phyloP scores from a whole-genome alignment of 1,140 invertebrate species.

The Sweltsa coloradensis region DNA sequence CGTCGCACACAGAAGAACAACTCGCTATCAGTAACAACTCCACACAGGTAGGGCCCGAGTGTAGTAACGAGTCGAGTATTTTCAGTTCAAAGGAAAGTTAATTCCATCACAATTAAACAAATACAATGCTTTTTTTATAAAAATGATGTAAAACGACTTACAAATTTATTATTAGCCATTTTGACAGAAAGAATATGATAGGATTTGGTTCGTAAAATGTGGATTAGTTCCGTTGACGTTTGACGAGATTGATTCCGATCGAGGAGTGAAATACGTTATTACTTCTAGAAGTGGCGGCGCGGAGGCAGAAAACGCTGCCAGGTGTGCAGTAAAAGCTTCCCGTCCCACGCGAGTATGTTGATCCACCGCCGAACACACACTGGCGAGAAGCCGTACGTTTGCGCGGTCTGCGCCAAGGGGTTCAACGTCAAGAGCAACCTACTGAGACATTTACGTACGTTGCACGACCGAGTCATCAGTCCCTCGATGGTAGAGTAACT shows the following conservation, averaged over 20 bases:
- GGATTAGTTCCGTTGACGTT: too few relatives aligned
- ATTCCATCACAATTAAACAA: too few relatives aligned
- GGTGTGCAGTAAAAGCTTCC: constrained; percentile 60
- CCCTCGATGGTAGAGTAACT: constrained; percentile 21
- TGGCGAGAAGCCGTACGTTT: constrained; percentile 56
- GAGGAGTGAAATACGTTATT: too few relatives aligned
- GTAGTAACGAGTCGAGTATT: too few relatives aligned
- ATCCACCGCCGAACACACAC: constrained; percentile 59
- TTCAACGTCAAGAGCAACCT: constrained; percentile 69
- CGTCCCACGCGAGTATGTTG: constrained; percentile 62
- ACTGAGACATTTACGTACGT: constrained; percentile 53
- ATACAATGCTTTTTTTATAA: too few relatives aligned
- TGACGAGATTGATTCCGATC: too few relatives aligned
- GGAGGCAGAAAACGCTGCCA: constrained; percentile 48
- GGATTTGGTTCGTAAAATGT: too few relatives aligned
- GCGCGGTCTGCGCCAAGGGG: constrained; percentile 59
- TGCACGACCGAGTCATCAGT: constrained; percentile 51
- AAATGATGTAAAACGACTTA: too few relatives aligned
- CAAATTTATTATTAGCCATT: too few relatives aligned
- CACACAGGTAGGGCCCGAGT: constrained; percentile 43
- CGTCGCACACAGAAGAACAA: constrained; percentile 69
- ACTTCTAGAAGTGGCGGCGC: constrained; percentile 23
- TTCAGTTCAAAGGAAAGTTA: too few relatives aligned
- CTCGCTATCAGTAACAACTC: constrained; percentile 65
- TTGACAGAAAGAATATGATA: too few relatives aligned